Evolutionary conservation across 2,888 invertebrate genomes (phyloP).

Genomic region (Synanthedon myopaeformis): DNA sequence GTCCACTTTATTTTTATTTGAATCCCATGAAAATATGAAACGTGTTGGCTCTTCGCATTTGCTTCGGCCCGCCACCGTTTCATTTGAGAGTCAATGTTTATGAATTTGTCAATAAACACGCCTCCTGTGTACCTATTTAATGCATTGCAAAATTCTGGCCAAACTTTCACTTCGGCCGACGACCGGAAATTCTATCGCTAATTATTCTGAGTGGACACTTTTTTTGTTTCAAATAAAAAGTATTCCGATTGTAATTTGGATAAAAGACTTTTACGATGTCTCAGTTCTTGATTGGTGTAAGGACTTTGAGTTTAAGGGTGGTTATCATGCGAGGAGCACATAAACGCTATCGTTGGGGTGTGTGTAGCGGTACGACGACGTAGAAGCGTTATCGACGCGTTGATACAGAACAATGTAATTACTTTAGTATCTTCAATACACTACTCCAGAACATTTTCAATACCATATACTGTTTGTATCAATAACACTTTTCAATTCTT

Average conservation of each 20-base stretch:
- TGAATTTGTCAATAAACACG: constrained; percentile 65
- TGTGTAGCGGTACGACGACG: constrained; percentile 20
- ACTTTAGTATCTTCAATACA: background rate
- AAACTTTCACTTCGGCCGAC: constrained; percentile 11
- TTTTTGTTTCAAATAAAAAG: constrained; percentile 44
- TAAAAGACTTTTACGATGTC: constrained; percentile 48
- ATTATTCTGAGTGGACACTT: constrained; percentile 40
- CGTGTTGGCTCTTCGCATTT: constrained; percentile 35
- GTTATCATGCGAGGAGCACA: constrained; percentile 51
- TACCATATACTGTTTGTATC: too few relatives aligned
- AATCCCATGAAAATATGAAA: constrained; percentile 65
- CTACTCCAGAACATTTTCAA: too few relatives aligned
- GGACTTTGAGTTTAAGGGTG: constrained; percentile 38
- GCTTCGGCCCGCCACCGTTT: constrained; percentile 32
- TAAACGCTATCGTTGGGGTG: constrained; percentile 39
- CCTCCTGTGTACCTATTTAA: constrained; percentile 34
- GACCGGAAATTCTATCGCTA: constrained; percentile 36
- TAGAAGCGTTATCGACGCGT: background rate
- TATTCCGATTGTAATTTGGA: constrained; percentile 52
- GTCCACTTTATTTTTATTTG: constrained; percentile 67
- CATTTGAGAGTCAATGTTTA: constrained; percentile 62
- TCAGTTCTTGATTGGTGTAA: constrained; percentile 38
- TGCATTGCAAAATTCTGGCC: constrained; percentile 29
- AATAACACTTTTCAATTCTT: too few relatives aligned
- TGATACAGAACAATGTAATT: background rate